These are phyloP conservation scores for Stegophylla sp. DNA, from an alignment of 2,888 invertebrate genomes.

Conservation along the genomic window DNA sequence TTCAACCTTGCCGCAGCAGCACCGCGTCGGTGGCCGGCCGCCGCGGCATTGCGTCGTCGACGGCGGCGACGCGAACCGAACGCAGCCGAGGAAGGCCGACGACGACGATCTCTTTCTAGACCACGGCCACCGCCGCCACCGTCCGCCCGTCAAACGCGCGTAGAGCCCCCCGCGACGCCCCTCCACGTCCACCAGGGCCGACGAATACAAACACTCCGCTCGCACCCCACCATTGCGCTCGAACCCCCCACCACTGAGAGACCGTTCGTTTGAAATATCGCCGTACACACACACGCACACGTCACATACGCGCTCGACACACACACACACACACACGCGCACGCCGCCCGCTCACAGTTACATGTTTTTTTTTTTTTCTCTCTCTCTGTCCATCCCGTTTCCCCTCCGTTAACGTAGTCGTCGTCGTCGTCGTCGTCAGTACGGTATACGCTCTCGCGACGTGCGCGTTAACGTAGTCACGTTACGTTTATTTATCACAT, in stretches of 20 bases:
- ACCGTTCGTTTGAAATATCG: conserved; percentile 54
- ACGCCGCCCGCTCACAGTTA: not conserved
- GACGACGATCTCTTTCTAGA: not conserved
- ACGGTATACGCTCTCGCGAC: conserved; percentile 51
- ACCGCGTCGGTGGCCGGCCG: not conserved
- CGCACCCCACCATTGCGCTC: not conserved
- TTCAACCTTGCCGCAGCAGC: not conserved
- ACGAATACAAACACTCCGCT: conserved; percentile 3
- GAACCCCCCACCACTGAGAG: conserved; percentile 4
- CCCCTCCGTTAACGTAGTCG: not conserved
- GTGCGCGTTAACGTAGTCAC: not conserved
- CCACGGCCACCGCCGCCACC: not conserved
- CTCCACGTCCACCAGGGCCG: not conserved
- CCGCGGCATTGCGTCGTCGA: not conserved
- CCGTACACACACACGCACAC: conserved; percentile 29
- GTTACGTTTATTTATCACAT: too few relatives aligned
- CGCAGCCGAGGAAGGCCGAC: not conserved
- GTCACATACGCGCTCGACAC: not conserved
- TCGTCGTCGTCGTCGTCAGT: conserved; percentile 32
- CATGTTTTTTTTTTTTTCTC: conserved; percentile 26
- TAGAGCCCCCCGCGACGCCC: not conserved
- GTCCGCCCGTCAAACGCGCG: not conserved
- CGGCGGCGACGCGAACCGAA: not conserved
- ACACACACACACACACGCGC: not conserved
- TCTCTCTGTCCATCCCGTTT: conserved; percentile 18